Evolutionary conservation across 2,888 invertebrate species (phyloP).

Genomic region (Tromatobia lineatoria): DNA sequence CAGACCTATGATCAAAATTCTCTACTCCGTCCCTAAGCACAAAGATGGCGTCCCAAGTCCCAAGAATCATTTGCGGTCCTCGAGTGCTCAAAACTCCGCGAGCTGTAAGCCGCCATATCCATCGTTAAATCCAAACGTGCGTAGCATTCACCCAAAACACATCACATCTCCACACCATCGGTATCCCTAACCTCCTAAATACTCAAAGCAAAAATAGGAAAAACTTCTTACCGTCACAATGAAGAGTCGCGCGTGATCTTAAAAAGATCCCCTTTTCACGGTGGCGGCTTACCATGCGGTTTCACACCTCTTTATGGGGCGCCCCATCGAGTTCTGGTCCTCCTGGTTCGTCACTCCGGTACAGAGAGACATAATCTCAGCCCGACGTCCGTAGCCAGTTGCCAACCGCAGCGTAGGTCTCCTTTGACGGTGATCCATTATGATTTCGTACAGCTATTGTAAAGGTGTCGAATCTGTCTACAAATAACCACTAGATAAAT

Average conservation of each 20-base stretch:
- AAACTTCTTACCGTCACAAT: slow-evolving; percentile 85
- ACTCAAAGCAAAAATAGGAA: slow-evolving; percentile 71
- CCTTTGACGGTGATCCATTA: slow-evolving; percentile 80
- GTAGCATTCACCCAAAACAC: slow-evolving; percentile 3
- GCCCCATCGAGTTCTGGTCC: slow-evolving; percentile 73
- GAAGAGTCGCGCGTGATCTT: slow-evolving; percentile 78
- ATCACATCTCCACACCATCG: neutral
- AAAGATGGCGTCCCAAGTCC: neutral
- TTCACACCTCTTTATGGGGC: slow-evolving; percentile 82
- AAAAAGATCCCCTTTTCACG: slow-evolving; percentile 77
- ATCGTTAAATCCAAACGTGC: slow-evolving; percentile 44
- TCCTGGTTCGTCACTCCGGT: slow-evolving; percentile 74
- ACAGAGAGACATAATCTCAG: slow-evolving; percentile 81
- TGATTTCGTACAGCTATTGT: slow-evolving; percentile 82
- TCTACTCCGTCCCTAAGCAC: neutral
- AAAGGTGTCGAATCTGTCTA: slow-evolving; percentile 85
- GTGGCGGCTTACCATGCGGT: slow-evolving; percentile 80
- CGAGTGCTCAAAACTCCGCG: slow-evolving; percentile 80
- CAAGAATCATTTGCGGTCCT: slow-evolving; percentile 68
- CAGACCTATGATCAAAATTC: neutral
- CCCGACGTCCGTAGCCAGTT: slow-evolving; percentile 74
- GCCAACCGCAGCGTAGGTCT: slow-evolving; percentile 33
- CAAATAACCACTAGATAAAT: slow-evolving; percentile 85
- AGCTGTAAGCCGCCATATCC: slow-evolving; percentile 65
- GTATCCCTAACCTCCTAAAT: slow-evolving; percentile 36